Evolutionary conservation across 1,140 invertebrate genomes (phyloP).

Genomic region (Copidosoma floridanum): DNA sequence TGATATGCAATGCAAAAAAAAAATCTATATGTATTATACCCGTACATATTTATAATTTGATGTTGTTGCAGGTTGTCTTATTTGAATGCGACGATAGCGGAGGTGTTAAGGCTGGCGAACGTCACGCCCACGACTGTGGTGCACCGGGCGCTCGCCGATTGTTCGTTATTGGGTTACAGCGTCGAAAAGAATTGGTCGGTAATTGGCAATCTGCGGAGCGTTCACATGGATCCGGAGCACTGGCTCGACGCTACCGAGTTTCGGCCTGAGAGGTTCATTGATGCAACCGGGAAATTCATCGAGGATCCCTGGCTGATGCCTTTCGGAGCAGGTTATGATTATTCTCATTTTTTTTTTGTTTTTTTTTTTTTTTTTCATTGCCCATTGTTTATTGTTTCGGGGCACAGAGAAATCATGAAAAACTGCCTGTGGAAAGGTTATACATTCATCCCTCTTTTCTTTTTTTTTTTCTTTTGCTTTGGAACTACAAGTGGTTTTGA

Average conservation of each 20-base stretch:
- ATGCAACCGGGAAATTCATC: conserved; percentile 53
- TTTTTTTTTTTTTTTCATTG: too few species aligned
- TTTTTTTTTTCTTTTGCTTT: too few species aligned
- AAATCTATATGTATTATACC: too few species aligned
- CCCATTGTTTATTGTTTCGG: too few species aligned
- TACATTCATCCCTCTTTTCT: too few species aligned
- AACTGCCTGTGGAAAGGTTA: too few species aligned
- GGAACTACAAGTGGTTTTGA: too few species aligned
- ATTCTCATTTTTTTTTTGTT: conserved; percentile 12
- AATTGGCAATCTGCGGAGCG: conserved; percentile 46
- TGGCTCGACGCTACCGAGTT: conserved; percentile 63
- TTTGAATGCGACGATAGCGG: conserved; percentile 54
- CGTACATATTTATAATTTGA: too few species aligned
- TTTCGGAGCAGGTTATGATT: conserved; percentile 57
- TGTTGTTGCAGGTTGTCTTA: conserved; percentile 58
- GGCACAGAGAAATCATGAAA: too few species aligned
- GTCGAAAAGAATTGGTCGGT: conserved; percentile 55
- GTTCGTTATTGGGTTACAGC: conserved; percentile 50
- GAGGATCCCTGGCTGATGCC: conserved; percentile 54
- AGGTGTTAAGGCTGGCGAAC: conserved; percentile 54
- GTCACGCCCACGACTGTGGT: conserved; percentile 54
- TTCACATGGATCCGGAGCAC: conserved; percentile 53
- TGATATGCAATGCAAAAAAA: too few species aligned
- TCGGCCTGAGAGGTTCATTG: conserved; percentile 61
- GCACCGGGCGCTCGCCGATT: conserved; percentile 46